These are phyloP conservation scores for Heliconius nattereri DNA, from an alignment of 1,140 invertebrate genomes.

Conservation along the genomic window DNA sequence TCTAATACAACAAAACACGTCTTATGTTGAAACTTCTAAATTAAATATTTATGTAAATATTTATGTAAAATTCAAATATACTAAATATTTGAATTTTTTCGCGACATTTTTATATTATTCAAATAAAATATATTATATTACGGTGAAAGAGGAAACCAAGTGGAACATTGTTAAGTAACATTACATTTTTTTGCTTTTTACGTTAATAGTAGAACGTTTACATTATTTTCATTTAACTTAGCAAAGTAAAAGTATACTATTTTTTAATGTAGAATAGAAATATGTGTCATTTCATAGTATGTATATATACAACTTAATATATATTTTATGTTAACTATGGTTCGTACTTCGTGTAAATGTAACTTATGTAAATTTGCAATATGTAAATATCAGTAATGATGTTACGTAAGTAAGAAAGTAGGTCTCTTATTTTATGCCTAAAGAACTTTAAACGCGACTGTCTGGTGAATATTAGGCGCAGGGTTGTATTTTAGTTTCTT, in stretches of 20 bases:
- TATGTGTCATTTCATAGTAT: not conserved
- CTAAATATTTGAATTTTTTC: not conserved
- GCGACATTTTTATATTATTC: not conserved
- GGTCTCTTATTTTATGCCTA: not conserved
- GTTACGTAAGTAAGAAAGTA: conserved; percentile 20
- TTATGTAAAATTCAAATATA: too few relatives aligned
- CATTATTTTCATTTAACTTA: conserved; percentile 3
- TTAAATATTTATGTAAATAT: not conserved
- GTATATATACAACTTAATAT: not conserved
- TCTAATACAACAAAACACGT: not conserved
- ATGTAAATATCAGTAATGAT: conserved; percentile 14
- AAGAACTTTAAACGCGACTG: conserved; percentile 2
- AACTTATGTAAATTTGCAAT: not conserved
- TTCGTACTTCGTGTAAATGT: not conserved
- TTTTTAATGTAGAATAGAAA: conserved; percentile 7
- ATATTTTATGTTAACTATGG: not conserved
- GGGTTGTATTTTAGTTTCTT: not conserved
- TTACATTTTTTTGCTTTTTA: conserved; percentile 11
- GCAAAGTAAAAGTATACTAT: not conserved
- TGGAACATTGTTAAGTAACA: not conserved
- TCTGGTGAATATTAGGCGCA: conserved; percentile 6
- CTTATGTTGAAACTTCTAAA: not conserved
- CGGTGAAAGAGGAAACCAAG: not conserved
- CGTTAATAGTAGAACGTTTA: not conserved
- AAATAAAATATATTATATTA: conserved; percentile 2